phyloP scores from a whole-genome alignment of 2,888 invertebrate species.

The Hydroisotoma schaefferi region DNA sequence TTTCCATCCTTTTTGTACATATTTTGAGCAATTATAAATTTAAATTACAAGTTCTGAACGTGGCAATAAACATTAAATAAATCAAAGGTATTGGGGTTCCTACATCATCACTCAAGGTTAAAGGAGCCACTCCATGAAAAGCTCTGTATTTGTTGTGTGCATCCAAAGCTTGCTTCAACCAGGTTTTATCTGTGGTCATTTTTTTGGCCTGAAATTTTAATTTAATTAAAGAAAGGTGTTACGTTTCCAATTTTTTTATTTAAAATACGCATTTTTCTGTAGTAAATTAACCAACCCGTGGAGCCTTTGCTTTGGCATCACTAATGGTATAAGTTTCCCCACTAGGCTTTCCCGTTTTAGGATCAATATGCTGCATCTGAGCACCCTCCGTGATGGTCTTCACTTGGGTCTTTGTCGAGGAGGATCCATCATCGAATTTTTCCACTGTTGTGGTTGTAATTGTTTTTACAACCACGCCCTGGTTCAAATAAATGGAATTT shows the following conservation, averaged over 20 bases:
- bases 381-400: constrained; percentile 44
- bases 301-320: constrained; percentile 36
- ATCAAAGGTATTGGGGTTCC: no score
- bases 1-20: neutral
- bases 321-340: constrained; percentile 36
- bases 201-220: constrained; percentile 1
- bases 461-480: constrained; percentile 44
- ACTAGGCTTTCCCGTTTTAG: constrained; percentile 34
- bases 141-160: constrained; percentile 40
- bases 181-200: constrained; percentile 40
- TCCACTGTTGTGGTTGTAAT: constrained; percentile 45
- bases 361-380: constrained; percentile 31
- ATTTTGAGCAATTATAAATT: neutral
- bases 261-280: neutral
- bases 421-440: constrained; percentile 42
- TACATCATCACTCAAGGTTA: constrained; percentile 37
- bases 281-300: constrained; percentile 25
- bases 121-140: constrained; percentile 29
- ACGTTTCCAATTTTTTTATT: neutral
- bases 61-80: neutral
- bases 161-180: constrained; percentile 36
- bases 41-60: neutral
- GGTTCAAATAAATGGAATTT: neutral
- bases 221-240: neutral
- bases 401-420: constrained; percentile 38